These are phyloP conservation scores for Cariama cristata DNA, from an alignment of 2,113 vertebrate genomes.

Conservation along the genomic window DNA sequence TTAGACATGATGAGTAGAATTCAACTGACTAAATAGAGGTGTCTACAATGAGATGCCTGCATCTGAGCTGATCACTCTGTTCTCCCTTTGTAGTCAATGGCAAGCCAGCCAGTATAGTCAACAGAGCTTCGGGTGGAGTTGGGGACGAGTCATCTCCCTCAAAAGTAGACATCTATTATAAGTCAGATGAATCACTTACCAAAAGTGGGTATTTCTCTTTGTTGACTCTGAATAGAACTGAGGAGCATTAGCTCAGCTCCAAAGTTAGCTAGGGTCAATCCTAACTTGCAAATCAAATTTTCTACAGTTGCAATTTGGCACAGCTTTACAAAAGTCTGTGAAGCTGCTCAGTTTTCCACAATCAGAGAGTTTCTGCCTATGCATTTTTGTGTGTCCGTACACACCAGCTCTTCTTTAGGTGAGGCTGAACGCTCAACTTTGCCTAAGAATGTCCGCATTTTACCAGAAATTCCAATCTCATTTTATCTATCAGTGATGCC, in stretches of 20 bases:
- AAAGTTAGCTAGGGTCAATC: neutral
- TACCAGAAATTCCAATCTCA: neutral
- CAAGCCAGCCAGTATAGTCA: neutral
- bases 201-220: neutral
- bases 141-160: neutral
- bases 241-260: neutral
- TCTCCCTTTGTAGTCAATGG: neutral
- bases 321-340: neutral
- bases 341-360: neutral
- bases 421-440: neutral
- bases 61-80: neutral
- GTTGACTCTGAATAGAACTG: neutral
- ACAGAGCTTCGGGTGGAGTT: fast-evolving
- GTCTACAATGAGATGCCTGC: neutral
- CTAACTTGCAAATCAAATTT: neutral
- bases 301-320: neutral
- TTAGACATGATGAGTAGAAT: neutral
- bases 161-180: neutral
- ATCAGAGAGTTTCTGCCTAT: neutral
- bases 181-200: neutral
- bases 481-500: neutral
- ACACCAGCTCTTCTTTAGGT: neutral
- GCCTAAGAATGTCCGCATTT: neutral
- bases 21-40: neutral
- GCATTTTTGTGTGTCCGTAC: neutral